Percentiles rank a stretch among this genome's conserved stretches.
phyloP scores from a whole-genome alignment of 2,888 invertebrate species.

The Hydropsyche betteni region DNA sequence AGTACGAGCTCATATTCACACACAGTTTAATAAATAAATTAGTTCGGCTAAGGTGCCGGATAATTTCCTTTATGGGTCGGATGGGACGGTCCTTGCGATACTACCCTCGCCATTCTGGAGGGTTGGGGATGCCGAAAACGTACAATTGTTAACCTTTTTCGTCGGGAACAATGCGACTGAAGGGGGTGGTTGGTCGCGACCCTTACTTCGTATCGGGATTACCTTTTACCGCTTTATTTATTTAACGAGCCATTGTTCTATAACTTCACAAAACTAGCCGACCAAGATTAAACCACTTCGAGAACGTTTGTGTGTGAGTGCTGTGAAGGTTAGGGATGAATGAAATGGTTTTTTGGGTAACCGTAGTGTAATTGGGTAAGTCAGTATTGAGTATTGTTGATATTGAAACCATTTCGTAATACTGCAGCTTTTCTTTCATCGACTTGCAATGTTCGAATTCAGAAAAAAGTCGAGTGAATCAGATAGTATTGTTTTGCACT shows the following conservation, averaged over 20 bases:
- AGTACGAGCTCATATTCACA: neutral
- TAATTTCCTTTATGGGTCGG: constrained; percentile 20
- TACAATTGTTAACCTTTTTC: constrained; percentile 30
- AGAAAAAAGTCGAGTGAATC: too few relatives aligned
- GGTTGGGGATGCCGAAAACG: constrained; percentile 6
- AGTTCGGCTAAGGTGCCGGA: constrained; percentile 4
- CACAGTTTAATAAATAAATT: constrained; percentile 23
- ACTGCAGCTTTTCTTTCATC: too few relatives aligned
- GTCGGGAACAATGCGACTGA: constrained; percentile 17
- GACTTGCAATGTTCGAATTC: too few relatives aligned
- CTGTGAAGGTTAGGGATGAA: too few relatives aligned
- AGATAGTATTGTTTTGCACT: too few relatives aligned
- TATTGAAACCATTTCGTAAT: too few relatives aligned
- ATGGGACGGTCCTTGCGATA: neutral
- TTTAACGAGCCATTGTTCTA: constrained; percentile 31
- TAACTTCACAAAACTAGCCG: constrained; percentile 29
- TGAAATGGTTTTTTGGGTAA: too few relatives aligned
- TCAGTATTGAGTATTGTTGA: too few relatives aligned
- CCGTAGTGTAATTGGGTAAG: too few relatives aligned
- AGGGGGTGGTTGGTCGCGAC: neutral
- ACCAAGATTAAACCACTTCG: constrained; percentile 33
- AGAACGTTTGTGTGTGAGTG: neutral
- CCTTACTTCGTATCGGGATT: constrained; percentile 14
- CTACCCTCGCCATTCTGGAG: constrained; percentile 1
- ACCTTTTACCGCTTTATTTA: constrained; percentile 32